These are phyloP conservation scores for Saccostrea cuccullata DNA, from an alignment of 1,140 invertebrate genomes.

Conservation along the genomic window DNA sequence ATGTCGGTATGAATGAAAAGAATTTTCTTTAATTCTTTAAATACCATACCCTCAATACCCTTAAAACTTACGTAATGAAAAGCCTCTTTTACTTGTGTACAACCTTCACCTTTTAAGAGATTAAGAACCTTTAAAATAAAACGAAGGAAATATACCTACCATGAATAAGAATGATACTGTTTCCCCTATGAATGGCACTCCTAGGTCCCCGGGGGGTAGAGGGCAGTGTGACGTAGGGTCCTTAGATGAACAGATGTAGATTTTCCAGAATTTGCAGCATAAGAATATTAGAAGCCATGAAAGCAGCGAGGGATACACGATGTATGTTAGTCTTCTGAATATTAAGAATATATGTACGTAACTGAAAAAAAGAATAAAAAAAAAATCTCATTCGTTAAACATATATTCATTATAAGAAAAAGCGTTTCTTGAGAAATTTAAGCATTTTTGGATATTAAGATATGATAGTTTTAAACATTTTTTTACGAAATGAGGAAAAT, in stretches of 20 bases:
- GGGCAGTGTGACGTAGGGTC: constrained; percentile 57
- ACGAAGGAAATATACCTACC: constrained; percentile 57
- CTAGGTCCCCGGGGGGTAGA: constrained; percentile 70
- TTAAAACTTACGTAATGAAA: not conserved
- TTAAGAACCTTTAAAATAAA: not conserved
- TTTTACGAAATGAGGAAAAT: too few relatives aligned
- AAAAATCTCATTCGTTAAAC: not conserved
- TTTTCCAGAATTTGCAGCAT: constrained; percentile 60
- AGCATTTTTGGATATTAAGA: too few relatives aligned
- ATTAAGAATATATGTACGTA: not conserved
- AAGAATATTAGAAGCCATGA: constrained; percentile 47
- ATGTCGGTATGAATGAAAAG: not conserved
- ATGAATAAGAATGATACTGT: constrained; percentile 63
- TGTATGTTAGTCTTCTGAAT: constrained; percentile 1
- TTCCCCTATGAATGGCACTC: constrained; percentile 71
- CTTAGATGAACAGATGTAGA: constrained; percentile 55
- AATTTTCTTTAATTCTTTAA: constrained; percentile 29
- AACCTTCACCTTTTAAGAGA: constrained; percentile 3
- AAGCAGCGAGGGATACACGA: not conserved
- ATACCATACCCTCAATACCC: not conserved
- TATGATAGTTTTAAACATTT: too few relatives aligned
- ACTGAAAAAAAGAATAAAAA: not conserved
- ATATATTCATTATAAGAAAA: not conserved
- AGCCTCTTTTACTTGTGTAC: not conserved
- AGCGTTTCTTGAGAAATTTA: too few relatives aligned